Evolutionary conservation across 92 coral and sea anemone genomes (phyloP).

Genomic region (Porites lobata): DNA sequence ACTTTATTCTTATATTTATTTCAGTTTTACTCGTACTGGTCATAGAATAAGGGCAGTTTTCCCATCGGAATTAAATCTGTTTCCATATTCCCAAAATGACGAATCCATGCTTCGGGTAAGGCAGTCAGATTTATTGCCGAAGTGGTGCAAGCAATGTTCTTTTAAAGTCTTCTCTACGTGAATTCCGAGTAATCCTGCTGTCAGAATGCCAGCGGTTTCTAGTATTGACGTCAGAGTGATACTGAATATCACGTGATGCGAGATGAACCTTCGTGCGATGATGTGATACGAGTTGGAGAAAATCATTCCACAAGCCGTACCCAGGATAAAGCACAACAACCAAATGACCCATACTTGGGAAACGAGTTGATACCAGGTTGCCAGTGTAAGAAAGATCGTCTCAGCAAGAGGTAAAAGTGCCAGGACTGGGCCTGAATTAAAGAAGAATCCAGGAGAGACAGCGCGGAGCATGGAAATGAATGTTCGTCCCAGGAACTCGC

Average conservation of each 20-base stretch:
- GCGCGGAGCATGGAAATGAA: conserved; percentile 76
- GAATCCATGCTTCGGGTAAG: conserved; percentile 48
- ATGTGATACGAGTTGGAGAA: conserved; percentile 71
- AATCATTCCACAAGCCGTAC: conserved; percentile 68
- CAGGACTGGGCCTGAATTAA: conserved; percentile 49
- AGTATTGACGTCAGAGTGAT: conserved; percentile 65
- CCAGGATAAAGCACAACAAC: conserved; percentile 70
- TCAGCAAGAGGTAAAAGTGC: conserved; percentile 67
- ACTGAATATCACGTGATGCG: conserved; percentile 57
- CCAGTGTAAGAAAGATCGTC: conserved; percentile 64
- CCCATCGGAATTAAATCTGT: conserved; percentile 15
- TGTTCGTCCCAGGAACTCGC: conserved; percentile 89
- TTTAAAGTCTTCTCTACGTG: conserved; percentile 69
- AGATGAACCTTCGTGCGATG: conserved; percentile 55
- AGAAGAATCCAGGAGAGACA: conserved; percentile 69
- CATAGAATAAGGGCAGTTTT: conserved; percentile 21
- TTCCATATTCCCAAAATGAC: conserved; percentile 61
- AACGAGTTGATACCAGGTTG: conserved; percentile 76
- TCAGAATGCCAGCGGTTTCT: conserved; percentile 78
- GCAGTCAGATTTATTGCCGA: conserved; percentile 45
- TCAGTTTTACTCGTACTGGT: neutral
- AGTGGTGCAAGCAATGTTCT: conserved; percentile 62
- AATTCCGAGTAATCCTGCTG: conserved; percentile 83
- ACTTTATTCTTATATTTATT: neutral
- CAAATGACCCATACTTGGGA: conserved; percentile 68